These are phyloP conservation scores for Zaprionus camerounensis DNA, from an alignment of 1,140 invertebrate genomes.

Conservation along the genomic window DNA sequence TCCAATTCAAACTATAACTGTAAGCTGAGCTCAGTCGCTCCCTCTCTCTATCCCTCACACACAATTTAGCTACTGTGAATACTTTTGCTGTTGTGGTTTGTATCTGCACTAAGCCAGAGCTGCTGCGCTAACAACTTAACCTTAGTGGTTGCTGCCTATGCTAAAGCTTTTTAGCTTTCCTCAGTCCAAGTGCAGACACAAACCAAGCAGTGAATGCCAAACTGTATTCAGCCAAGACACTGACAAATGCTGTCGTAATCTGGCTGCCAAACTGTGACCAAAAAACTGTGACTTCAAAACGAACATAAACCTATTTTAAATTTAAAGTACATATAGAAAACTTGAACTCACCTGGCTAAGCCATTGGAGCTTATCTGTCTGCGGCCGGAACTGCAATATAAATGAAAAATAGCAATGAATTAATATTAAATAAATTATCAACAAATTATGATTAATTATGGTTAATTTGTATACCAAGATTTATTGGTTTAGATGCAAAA, in stretches of 20 bases:
- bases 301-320: background rate
- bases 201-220: background rate
- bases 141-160: background rate
- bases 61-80: slow-evolving; percentile 8
- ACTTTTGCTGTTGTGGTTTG: background rate
- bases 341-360: slow-evolving; percentile 90
- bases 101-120: slow-evolving; percentile 10
- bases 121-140: background rate
- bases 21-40: background rate
- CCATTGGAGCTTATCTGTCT: slow-evolving; percentile 92
- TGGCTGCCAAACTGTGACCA: slow-evolving; percentile 24
- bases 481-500: background rate
- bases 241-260: slow-evolving; percentile 8
- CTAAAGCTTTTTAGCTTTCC: background rate
- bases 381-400: slow-evolving; percentile 89
- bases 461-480: background rate
- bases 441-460: background rate
- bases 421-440: background rate
- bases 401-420: slow-evolving; percentile 56
- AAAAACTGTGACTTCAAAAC: slow-evolving; percentile 13
- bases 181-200: slow-evolving; percentile 11
- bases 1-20: background rate
- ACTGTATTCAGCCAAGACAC: slow-evolving; percentile 41
- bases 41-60: background rate
- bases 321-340: background rate